Evolutionary conservation across 2,888 invertebrate species (phyloP).

Genomic region (Drosophila eohydei): DNA sequence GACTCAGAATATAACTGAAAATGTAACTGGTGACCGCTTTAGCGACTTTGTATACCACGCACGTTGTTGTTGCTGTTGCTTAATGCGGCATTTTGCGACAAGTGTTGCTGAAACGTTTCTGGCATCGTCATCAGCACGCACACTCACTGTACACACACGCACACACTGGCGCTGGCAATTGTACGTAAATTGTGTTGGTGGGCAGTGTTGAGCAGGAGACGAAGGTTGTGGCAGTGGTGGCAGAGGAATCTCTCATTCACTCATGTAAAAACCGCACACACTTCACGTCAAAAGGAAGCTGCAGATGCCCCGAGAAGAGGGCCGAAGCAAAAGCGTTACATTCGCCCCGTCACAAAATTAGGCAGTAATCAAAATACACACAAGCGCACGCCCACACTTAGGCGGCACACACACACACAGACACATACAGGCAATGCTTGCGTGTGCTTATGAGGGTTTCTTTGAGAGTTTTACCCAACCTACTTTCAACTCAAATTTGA

Average conservation of each 20-base stretch:
- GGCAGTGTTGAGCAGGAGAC: constrained; percentile 22
- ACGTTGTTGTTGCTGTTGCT: constrained; percentile 64
- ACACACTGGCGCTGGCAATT: constrained; percentile 49
- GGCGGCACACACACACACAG: constrained; percentile 14
- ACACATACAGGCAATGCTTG: constrained; percentile 14
- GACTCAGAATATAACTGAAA: constrained; percentile 22
- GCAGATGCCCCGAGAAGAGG: constrained; percentile 47
- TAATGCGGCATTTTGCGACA: constrained; percentile 79
- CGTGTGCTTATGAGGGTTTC: constrained; percentile 36
- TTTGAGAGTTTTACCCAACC: constrained; percentile 59
- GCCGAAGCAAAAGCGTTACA: constrained; percentile 56
- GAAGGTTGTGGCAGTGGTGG: constrained; percentile 1
- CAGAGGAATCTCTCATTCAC: constrained; percentile 65
- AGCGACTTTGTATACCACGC: constrained; percentile 72
- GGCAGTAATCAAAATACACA: constrained; percentile 78
- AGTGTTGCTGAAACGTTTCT: constrained; percentile 75
- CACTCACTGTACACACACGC: constrained; percentile 33
- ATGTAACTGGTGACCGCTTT: constrained; percentile 35
- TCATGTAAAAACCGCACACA: constrained; percentile 69
- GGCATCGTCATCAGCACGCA: constrained; percentile 68
- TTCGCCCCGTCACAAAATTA: constrained; percentile 72
- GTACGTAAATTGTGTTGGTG: constrained; percentile 69
- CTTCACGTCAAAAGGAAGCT: constrained; percentile 66
- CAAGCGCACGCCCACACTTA: constrained; percentile 31
- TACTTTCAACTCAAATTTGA: constrained; percentile 69